Conservation (phyloP, 1,140 invertebrate species). For the Gonatopus flavifemur region DNA sequence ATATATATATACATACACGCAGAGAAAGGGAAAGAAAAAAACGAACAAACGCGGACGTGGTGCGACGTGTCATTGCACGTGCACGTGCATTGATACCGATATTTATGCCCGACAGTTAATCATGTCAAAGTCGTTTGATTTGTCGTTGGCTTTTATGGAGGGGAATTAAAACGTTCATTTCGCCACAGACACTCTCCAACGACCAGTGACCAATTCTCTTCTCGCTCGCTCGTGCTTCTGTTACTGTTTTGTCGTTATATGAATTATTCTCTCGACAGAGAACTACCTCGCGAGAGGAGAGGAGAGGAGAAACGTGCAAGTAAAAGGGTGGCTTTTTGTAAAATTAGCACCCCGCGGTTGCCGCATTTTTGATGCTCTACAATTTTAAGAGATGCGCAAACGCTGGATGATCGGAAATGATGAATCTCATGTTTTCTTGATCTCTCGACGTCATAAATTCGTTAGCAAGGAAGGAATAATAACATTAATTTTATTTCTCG, state of each 20-base stretch:
- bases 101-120: slow-evolving; percentile 58
- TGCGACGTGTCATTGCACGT: slow-evolving; percentile 54
- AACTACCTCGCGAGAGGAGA: slow-evolving; percentile 28
- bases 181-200: slow-evolving; percentile 56
- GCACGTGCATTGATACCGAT: slow-evolving; percentile 54
- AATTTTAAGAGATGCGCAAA: neutral
- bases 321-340: slow-evolving; percentile 52
- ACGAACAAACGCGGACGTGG: slow-evolving; percentile 20
- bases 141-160: slow-evolving; percentile 59
- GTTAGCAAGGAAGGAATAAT: too few relatives aligned
- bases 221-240: slow-evolving; percentile 18
- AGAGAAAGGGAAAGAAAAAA: slow-evolving; percentile 22
- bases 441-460: too few relatives aligned
- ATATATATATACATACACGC: too few relatives aligned
- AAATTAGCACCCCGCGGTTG: slow-evolving; percentile 45
- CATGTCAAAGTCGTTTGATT: slow-evolving; percentile 59
- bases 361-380: slow-evolving; percentile 25
- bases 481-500: too few relatives aligned
- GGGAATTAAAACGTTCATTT: slow-evolving; percentile 60
- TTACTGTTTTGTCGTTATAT: slow-evolving; percentile 22
- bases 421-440: neutral
- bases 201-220: slow-evolving; percentile 38
- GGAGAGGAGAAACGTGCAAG: slow-evolving; percentile 19
- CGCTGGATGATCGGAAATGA: slow-evolving; percentile 1
- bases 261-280: slow-evolving; percentile 53